Conservation (phyloP, 1,140 invertebrate genomes). For the Chymomyza costata region DNA sequence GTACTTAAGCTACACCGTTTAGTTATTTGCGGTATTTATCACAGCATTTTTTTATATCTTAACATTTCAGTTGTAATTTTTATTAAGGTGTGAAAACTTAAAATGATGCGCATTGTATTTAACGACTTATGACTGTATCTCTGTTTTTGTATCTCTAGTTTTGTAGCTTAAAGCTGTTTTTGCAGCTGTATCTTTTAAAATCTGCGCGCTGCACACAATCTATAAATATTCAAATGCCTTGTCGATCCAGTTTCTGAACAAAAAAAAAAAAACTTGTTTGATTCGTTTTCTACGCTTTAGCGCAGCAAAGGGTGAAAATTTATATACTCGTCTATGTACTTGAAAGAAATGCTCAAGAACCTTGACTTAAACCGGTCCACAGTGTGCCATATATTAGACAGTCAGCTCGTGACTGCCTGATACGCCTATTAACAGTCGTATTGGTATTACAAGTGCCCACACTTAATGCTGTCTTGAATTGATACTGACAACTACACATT, state of each 20-base stretch:
- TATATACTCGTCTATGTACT: conserved; percentile 44
- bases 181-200: conserved; percentile 25
- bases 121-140: conserved; percentile 7
- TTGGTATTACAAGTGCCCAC: conserved; percentile 32
- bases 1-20: too few relatives aligned
- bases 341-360: conserved; percentile 55
- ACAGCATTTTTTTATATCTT: neutral
- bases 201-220: conserved; percentile 24
- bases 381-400: conserved; percentile 32
- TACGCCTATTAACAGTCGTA: neutral
- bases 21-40: too few relatives aligned
- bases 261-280: conserved; percentile 49
- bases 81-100: conserved; percentile 30
- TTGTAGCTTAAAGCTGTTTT: too few relatives aligned
- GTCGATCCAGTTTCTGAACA: conserved; percentile 50
- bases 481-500: too few relatives aligned
- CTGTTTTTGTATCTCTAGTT: conserved; percentile 3
- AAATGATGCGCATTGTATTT: conserved; percentile 11
- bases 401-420: conserved; percentile 13
- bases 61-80: conserved; percentile 24
- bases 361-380: conserved; percentile 47
- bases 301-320: conserved; percentile 61
- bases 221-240: conserved; percentile 50
- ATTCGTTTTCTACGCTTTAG: conserved; percentile 33
- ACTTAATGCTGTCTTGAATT: conserved; percentile 5